Evolutionary conservation across 2,113 vertebrate genomes (phyloP).

Genomic region (Todiramphus saurophagus): DNA sequence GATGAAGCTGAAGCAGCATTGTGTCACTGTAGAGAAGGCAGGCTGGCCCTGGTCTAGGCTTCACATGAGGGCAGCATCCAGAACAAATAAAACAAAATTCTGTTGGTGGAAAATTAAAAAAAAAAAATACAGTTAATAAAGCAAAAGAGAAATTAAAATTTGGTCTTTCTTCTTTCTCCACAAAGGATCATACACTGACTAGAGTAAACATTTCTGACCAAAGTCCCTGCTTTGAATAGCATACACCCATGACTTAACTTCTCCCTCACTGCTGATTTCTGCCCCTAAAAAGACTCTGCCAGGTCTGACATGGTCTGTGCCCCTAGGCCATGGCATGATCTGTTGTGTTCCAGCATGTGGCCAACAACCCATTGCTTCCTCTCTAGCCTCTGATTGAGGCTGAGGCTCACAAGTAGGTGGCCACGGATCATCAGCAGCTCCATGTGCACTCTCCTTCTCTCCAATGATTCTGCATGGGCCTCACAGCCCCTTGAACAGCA

Average conservation of each 20-base stretch:
- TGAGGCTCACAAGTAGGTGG: neutral
- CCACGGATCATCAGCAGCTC: neutral
- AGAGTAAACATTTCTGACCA: neutral
- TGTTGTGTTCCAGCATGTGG: neutral
- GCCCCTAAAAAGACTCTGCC: neutral
- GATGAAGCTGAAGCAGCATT: neutral
- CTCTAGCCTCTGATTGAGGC: neutral
- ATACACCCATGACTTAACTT: neutral
- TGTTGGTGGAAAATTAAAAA: neutral
- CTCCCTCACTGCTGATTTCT: neutral
- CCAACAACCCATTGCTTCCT: neutral
- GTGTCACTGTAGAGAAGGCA: neutral
- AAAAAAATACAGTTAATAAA: neutral
- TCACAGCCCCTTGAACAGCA: neutral
- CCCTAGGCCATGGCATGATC: neutral
- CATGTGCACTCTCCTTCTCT: neutral
- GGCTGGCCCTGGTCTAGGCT: neutral
- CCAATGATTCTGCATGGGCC: neutral
- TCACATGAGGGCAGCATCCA: neutral
- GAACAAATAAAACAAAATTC: neutral
- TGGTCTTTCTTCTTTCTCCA: neutral
- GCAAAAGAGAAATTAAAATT: neutral
- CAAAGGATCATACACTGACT: neutral
- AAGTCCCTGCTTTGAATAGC: neutral
- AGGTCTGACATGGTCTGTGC: neutral